Conservation (phyloP, 1,140 invertebrate genomes). For the Portunus trituberculatus region DNA sequence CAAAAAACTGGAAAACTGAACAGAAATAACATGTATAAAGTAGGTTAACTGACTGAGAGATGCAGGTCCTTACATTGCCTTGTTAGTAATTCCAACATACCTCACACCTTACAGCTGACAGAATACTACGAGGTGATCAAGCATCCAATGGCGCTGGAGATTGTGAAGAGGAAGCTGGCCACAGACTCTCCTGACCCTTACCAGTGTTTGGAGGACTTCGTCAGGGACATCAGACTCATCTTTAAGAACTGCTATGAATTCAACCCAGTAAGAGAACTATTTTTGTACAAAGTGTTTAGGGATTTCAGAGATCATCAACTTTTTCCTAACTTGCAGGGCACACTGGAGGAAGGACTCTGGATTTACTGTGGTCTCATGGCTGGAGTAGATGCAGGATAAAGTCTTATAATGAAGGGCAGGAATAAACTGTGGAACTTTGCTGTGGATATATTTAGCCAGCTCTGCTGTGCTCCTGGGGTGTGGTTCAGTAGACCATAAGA, state of each 20-base stretch:
- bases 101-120: slow-evolving; percentile 83
- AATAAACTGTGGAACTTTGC: too few species aligned
- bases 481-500: too few species aligned
- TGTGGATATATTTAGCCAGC: too few species aligned
- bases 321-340: too few species aligned
- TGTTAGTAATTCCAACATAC: slow-evolving; percentile 27
- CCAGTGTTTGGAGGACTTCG: slow-evolving; percentile 87
- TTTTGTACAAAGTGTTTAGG: neutral
- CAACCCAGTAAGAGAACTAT: slow-evolving; percentile 87
- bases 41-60: neutral
- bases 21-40: neutral
- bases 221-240: slow-evolving; percentile 90
- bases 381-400: too few species aligned
- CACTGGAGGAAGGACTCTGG: too few species aligned
- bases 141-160: slow-evolving; percentile 91
- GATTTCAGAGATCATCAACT: too few species aligned
- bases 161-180: slow-evolving; percentile 89
- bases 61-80: neutral
- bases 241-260: slow-evolving; percentile 93
- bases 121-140: slow-evolving; percentile 89
- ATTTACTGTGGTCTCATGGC: too few species aligned
- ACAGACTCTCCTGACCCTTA: slow-evolving; percentile 87
- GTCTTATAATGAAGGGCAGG: too few species aligned
- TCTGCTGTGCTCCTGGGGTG: too few species aligned
- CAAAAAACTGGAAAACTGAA: neutral